phyloP scores from a whole-genome alignment of 2,888 invertebrate genomes.

The Cerastis leucographa region DNA sequence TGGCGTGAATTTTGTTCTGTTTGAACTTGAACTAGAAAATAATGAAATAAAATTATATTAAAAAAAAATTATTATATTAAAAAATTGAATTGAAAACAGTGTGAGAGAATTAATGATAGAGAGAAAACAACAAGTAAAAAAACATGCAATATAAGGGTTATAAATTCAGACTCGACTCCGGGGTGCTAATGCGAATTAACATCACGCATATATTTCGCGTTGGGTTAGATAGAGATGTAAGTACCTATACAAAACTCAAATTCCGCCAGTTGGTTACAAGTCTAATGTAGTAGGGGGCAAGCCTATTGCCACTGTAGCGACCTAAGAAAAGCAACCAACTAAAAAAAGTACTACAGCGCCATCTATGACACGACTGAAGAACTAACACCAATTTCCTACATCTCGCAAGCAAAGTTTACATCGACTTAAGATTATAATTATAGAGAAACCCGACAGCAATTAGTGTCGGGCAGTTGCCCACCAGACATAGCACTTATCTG shows the following conservation, averaged over 20 bases:
- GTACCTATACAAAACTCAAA: not conserved
- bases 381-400: too few species aligned
- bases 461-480: too few species aligned
- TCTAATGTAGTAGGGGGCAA: not conserved
- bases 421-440: too few species aligned
- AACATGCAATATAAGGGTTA: not conserved
- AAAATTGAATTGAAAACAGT: not conserved
- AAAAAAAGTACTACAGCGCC: too few species aligned
- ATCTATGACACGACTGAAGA: too few species aligned
- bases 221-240: too few species aligned
- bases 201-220: not conserved
- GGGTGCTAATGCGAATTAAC: not conserved
- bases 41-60: not conserved
- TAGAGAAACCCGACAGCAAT: too few species aligned
- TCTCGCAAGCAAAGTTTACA: too few species aligned
- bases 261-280: not conserved
- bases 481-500: too few species aligned
- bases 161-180: not conserved
- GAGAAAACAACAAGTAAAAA: too few species aligned
- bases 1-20: conserved; percentile 1
- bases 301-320: too few species aligned
- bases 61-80: not conserved
- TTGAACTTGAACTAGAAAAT: not conserved
- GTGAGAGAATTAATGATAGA: not conserved
- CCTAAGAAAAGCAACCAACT: too few species aligned